Conservation (phyloP, 2,113 vertebrate genomes). For the Cranoglanis bouderius region DNA sequence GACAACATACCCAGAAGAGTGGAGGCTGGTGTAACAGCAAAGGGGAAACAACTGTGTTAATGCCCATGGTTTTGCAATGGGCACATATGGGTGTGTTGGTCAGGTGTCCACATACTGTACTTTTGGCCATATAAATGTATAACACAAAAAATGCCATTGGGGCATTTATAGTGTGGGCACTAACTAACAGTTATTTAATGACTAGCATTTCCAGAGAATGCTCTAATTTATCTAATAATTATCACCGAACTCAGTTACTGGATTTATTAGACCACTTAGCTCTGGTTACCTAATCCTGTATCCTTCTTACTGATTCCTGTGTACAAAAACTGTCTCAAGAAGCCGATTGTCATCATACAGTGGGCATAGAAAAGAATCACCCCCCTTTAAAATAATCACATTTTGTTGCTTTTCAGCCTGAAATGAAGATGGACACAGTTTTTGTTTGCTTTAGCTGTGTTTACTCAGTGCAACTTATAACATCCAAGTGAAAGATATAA, state of each 20-base stretch:
- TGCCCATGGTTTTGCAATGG: not conserved
- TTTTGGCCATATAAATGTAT: not conserved
- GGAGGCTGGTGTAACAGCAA: not conserved
- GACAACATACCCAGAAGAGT: not conserved
- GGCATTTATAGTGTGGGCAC: not conserved
- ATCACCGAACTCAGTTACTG: not conserved
- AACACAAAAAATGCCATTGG: not conserved
- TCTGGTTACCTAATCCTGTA: not conserved
- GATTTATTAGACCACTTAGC: not conserved
- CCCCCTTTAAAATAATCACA: no score
- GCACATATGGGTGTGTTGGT: not conserved
- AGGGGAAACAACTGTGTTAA: not conserved
- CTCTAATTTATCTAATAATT: not conserved
- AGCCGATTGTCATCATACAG: not conserved
- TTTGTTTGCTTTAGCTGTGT: no score
- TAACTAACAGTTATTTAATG: not conserved
- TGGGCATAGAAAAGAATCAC: no score
- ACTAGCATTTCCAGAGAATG: not conserved
- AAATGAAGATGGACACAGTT: no score
- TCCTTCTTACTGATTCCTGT: not conserved
- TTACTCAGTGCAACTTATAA: no score
- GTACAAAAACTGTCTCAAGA: slow-evolving; percentile 3
- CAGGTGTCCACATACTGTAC: no score
- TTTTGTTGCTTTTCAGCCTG: no score
- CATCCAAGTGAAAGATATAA: no score